Conservation (phyloP, 1,140 invertebrate genomes). For the Scaptodrosophila lebanonensis region DNA sequence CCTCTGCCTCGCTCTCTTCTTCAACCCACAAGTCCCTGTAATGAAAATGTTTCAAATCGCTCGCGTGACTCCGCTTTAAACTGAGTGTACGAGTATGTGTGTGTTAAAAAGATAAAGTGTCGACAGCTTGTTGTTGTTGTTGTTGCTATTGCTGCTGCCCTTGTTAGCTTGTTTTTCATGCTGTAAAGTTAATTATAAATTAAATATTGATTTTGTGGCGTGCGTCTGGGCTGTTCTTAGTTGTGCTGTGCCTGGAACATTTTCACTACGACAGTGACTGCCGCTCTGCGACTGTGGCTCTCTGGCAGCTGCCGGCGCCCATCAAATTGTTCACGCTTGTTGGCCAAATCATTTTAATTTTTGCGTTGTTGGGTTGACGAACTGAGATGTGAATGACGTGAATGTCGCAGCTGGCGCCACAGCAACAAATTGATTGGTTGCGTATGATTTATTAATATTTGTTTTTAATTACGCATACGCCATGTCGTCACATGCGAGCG, state of each 20-base stretch:
- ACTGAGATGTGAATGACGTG: too few relatives aligned
- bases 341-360: slow-evolving; percentile 6
- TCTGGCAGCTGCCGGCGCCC: slow-evolving; percentile 21
- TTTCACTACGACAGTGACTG: too few relatives aligned
- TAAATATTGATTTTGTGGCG: slow-evolving; percentile 71
- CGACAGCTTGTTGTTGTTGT: slow-evolving; percentile 20
- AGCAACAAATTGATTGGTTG: slow-evolving; percentile 70
- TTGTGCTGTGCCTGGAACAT: not conserved
- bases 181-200: slow-evolving; percentile 76
- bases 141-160: not conserved
- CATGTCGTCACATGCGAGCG: slow-evolving; percentile 28
- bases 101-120: slow-evolving; percentile 57
- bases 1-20: slow-evolving; percentile 10
- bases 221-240: slow-evolving; percentile 14
- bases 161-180: slow-evolving; percentile 62
- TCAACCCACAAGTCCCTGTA: too few relatives aligned
- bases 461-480: slow-evolving; percentile 73
- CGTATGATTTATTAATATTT: slow-evolving; percentile 75
- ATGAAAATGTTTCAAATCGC: slow-evolving; percentile 17
- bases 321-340: slow-evolving; percentile 20
- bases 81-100: slow-evolving; percentile 18
- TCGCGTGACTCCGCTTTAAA: too few relatives aligned
- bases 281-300: slow-evolving; percentile 6
- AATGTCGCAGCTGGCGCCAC: slow-evolving; percentile 8
- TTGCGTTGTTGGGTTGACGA: too few relatives aligned